Percentiles rank a stretch among this genome's conserved stretches.
These are phyloP conservation scores for Drosophila kambysellisi DNA, from an alignment of 2,888 invertebrate genomes.

Conservation along the genomic window DNA sequence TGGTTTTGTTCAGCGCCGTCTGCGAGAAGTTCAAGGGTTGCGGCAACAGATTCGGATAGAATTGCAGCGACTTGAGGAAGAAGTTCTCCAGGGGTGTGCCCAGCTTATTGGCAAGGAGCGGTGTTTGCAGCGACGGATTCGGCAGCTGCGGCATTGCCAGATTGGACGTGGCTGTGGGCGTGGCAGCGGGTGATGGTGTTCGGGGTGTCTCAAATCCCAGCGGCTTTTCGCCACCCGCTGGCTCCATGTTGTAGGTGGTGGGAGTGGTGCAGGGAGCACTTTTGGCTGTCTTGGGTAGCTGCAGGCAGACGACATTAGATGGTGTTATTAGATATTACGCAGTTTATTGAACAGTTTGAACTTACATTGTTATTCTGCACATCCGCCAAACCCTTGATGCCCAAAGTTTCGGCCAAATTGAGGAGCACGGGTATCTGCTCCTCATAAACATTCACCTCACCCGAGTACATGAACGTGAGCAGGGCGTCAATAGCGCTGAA, in stretches of 20 bases:
- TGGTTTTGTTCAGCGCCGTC: constrained; percentile 84
- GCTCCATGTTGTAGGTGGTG: constrained; percentile 49
- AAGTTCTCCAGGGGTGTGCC: constrained; percentile 84
- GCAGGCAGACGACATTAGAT: background rate
- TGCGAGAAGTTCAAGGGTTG: constrained; percentile 85
- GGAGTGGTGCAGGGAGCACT: constrained; percentile 33
- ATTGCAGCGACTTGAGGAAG: constrained; percentile 84
- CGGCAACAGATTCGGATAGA: constrained; percentile 84
- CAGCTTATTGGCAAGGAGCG: constrained; percentile 73
- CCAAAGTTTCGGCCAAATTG: constrained; percentile 91
- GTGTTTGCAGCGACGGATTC: constrained; percentile 59
- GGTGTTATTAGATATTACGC: background rate
- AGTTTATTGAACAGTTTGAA: constrained; percentile 4
- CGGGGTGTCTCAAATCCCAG: constrained; percentile 52
- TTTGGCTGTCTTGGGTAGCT: constrained; percentile 80
- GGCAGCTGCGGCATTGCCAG: constrained; percentile 59
- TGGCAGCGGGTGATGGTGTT: constrained; percentile 60
- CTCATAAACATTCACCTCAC: constrained; percentile 94
- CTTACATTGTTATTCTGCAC: constrained; percentile 89
- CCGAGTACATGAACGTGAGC: constrained; percentile 94
- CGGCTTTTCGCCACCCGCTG: constrained; percentile 47
- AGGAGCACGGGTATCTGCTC: constrained; percentile 91
- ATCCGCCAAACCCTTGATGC: constrained; percentile 93
- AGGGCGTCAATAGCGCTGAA: constrained; percentile 87
- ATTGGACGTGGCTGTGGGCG: constrained; percentile 55